Evolutionary conservation across 2,113 vertebrate genomes (phyloP).

Genomic region (Ariopsis seemanni): DNA sequence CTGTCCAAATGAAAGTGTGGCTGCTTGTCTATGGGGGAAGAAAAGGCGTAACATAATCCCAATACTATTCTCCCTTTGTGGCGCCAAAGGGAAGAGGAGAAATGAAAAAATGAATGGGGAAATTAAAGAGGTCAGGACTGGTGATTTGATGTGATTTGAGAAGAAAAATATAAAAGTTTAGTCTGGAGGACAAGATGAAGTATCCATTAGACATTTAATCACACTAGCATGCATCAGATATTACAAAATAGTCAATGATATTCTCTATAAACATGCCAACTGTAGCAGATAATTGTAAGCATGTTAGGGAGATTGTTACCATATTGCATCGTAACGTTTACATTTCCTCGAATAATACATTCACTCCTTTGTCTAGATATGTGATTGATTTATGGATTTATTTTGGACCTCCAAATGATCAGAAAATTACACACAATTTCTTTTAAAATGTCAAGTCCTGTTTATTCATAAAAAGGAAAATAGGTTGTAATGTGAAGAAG

Average conservation of each 20-base stretch:
- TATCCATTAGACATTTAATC: constrained; percentile 1
- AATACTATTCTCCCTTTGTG: constrained; percentile 33
- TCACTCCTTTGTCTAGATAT: not conserved
- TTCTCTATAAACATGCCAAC: constrained; percentile 2
- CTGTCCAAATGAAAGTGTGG: constrained; percentile 58
- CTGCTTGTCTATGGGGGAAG: constrained; percentile 1
- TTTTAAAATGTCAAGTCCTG: constrained; percentile 4
- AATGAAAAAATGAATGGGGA: constrained; percentile 27
- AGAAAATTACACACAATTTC: constrained; percentile 21
- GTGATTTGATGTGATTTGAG: constrained; percentile 6
- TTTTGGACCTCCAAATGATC: not conserved
- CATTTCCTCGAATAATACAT: not conserved
- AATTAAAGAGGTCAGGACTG: constrained; percentile 14
- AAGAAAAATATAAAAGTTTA: not conserved
- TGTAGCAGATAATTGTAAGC: not conserved
- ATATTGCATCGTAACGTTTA: constrained; percentile 16
- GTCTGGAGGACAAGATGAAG: constrained; percentile 6
- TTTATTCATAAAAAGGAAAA: not conserved
- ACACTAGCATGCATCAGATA: not conserved
- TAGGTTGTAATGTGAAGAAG: not conserved
- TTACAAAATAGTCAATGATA: not conserved
- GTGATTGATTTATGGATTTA: constrained; percentile 11
- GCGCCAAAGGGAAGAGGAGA: constrained; percentile 24
- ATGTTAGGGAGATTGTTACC: constrained; percentile 11
- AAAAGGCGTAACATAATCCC: constrained; percentile 58